Percentiles rank a stretch among this genome's conserved stretches.
Evolutionary conservation across 1,140 invertebrate species (phyloP).

Genomic region (Megalopta genalis): DNA sequence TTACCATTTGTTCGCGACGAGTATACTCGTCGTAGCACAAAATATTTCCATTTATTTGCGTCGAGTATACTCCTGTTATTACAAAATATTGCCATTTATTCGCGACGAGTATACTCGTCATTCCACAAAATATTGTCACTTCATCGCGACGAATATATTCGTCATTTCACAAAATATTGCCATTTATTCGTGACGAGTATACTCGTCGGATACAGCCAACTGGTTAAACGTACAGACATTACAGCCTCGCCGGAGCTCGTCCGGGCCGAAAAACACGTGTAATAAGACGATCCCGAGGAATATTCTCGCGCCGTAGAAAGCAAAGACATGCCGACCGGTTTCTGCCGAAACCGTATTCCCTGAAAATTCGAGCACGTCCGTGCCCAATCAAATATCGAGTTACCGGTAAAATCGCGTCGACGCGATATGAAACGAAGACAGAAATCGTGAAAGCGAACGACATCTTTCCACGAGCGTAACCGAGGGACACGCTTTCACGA

Average conservation of each 20-base stretch:
- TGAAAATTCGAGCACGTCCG: constrained; percentile 4
- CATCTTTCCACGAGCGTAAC: constrained; percentile 1
- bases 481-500: constrained; percentile 28
- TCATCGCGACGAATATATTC: too few relatives aligned
- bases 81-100: too few relatives aligned
- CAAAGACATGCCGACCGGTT: background rate
- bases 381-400: constrained; percentile 11
- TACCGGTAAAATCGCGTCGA: constrained; percentile 3
- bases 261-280: background rate
- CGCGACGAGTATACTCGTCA: too few relatives aligned
- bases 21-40: too few relatives aligned
- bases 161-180: too few relatives aligned
- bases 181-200: too few relatives aligned
- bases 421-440: background rate
- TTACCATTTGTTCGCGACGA: too few relatives aligned
- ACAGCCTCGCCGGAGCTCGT: background rate
- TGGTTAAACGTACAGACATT: background rate
- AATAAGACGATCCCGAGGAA: background rate
- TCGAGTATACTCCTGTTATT: too few relatives aligned
- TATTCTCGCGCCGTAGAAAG: background rate
- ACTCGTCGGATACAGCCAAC: too few relatives aligned
- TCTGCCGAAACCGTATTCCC: background rate
- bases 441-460: constrained; percentile 28
- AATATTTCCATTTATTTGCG: too few relatives aligned
- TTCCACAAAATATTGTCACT: too few relatives aligned